These are phyloP conservation scores for Ciconia stormi DNA, from an alignment of 2,113 vertebrate species.

Conservation along the genomic window DNA sequence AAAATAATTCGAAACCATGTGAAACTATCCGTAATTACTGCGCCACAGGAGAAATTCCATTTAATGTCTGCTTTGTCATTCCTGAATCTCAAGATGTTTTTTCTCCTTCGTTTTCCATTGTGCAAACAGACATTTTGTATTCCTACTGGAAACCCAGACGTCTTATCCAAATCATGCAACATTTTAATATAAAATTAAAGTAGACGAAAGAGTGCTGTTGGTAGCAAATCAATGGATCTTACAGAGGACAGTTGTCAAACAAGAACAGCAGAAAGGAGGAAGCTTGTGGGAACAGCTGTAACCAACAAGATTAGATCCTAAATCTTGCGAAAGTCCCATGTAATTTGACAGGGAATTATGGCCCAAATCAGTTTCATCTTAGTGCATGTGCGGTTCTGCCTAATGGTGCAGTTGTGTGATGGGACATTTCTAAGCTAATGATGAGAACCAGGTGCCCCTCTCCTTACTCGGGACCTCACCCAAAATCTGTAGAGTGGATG, in stretches of 20 bases:
- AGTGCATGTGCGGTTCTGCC: not conserved
- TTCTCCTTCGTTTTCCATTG: not conserved
- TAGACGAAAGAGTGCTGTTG: not conserved
- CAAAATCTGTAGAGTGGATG: not conserved
- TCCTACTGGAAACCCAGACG: not conserved
- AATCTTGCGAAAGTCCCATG: not conserved
- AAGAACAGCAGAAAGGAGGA: not conserved
- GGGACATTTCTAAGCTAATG: not conserved
- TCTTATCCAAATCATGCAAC: not conserved
- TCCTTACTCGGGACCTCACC: not conserved
- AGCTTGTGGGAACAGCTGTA: not conserved
- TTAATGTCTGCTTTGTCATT: conserved; percentile 19
- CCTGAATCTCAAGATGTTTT: not conserved
- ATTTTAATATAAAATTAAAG: not conserved
- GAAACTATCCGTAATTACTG: conserved; percentile 16
- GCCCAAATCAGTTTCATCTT: not conserved
- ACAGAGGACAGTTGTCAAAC: not conserved
- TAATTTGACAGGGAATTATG: not conserved
- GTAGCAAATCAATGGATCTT: not conserved
- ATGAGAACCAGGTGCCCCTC: not conserved
- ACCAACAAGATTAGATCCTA: not conserved
- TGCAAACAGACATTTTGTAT: not conserved
- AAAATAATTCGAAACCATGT: conserved; percentile 24
- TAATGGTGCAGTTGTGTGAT: not conserved
- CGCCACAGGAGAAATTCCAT: not conserved